phyloP scores from a whole-genome alignment of 2,113 vertebrate genomes.

The Lagopus muta region DNA sequence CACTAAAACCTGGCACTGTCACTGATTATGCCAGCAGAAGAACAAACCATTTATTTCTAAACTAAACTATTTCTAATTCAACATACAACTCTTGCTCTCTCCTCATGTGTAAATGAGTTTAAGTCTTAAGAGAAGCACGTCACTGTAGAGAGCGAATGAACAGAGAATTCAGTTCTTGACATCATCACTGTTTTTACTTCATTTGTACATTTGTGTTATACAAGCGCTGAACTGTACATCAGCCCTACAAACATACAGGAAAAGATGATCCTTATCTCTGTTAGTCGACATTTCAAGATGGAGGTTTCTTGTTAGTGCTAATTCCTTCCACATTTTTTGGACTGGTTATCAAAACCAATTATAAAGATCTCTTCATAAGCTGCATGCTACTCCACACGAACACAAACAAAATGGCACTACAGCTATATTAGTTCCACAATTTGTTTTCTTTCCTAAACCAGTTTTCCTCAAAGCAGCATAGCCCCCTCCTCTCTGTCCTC shows the following conservation, averaged over 20 bases:
- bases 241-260: neutral
- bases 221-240: neutral
- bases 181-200: neutral
- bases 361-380: neutral
- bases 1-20: neutral
- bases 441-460: neutral
- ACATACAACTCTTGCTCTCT: neutral
- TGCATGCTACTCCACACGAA: neutral
- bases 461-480: neutral
- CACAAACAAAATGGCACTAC: neutral
- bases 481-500: neutral
- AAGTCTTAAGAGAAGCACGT: neutral
- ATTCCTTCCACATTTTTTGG: neutral
- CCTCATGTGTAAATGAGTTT: neutral
- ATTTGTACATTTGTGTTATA: neutral
- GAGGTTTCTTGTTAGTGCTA: neutral
- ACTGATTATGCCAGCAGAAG: constrained; percentile 1
- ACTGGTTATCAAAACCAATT: neutral
- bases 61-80: neutral
- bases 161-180: neutral
- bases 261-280: neutral
- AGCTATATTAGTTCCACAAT: neutral
- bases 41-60: neutral
- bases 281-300: neutral
- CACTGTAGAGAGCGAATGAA: neutral